A percentile compares a stretch with the other conserved stretches of the same genome.
phyloP scores from a whole-genome alignment of 1,140 invertebrate genomes.

The Leptinotarsa undecemlineata region DNA sequence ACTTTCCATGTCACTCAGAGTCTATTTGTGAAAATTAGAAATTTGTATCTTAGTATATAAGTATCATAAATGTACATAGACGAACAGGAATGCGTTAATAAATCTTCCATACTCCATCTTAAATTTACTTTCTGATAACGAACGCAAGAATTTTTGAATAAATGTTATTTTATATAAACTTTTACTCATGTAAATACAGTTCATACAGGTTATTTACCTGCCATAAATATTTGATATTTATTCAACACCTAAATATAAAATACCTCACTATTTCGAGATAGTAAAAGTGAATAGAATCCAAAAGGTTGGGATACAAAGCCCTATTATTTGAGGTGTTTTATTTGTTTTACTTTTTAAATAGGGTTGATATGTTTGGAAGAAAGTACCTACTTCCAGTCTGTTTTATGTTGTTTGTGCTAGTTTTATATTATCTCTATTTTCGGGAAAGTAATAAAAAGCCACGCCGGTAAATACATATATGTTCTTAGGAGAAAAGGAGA shows the following conservation, averaged over 20 bases:
- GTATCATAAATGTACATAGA: too few species aligned
- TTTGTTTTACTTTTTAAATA: not conserved
- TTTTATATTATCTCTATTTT: not conserved
- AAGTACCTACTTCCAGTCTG: not conserved
- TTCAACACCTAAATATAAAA: slow-evolving; percentile 11
- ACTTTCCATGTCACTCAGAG: too few species aligned
- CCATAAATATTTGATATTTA: slow-evolving; percentile 15
- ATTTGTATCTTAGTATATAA: too few species aligned
- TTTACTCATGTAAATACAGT: slow-evolving; percentile 21
- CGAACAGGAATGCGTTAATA: too few species aligned
- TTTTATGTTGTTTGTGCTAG: slow-evolving; percentile 3
- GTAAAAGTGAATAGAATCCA: not conserved
- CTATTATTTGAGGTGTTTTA: slow-evolving; percentile 1
- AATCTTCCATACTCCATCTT: too few species aligned
- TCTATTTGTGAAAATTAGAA: too few species aligned
- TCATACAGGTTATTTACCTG: not conserved
- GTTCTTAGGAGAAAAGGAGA: too few species aligned
- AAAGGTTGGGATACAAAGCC: not conserved
- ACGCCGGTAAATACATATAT: not conserved
- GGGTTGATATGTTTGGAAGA: not conserved
- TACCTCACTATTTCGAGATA: not conserved
- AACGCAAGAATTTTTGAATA: slow-evolving; percentile 13
- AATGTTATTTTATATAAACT: slow-evolving; percentile 18
- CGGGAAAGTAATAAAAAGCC: not conserved
- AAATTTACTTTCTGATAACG: slow-evolving; percentile 22